Base-by-base conservation (phyloP, 2,797 vertebrate genomes). In the Lepus oiostolus region DNA sequence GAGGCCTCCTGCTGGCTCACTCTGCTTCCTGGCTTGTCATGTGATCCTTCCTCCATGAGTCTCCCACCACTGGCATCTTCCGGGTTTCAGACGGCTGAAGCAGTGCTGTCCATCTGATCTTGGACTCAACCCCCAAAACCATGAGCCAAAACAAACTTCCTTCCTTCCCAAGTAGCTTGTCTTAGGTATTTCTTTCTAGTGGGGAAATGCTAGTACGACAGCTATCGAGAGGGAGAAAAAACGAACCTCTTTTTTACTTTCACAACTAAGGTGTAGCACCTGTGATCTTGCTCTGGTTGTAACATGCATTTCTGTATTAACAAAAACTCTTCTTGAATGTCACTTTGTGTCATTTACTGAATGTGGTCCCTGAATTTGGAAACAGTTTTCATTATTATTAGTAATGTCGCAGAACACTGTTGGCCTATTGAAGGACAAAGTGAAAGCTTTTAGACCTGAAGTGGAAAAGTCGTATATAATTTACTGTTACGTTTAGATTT, bases 401-500 rank as follows among this genome's bases (percentile, higher is more conserved):
- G 54, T 81, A 88, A 63, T 42, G 84, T 52, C 79, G 42, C 17
- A 26, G 62, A 85, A 81, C 19, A 52, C 24, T 95, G 94, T 93
- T 82, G 81, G 13, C 19, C 22, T 76, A 70, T 76, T 65, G 93
- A 94, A 97, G 80, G 65, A 79, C 94, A 96, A 96, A 91, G 80
- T 52, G 24, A 90, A 94, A 91, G 85, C 83, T 10, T 92, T 87
- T 82, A 95, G 90, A 95, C 76, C 60, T 86, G 84, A 96, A 86
- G 79, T 72, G 87, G 93, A 94, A 83, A 95, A 84, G 88, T 68
- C 13, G 71, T 91, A 79, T 88, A 54, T 47, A 92, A 63, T 99
- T 99, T 98, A 99, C 99, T 96, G 98, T 98, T 96, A 98, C 97
- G 97, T 98, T 97, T 97, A 97, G 89, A 98, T 97, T 97, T 98